These are phyloP conservation scores for Tyria jacobaeae DNA, from an alignment of 2,888 invertebrate genomes.

Conservation along the genomic window DNA sequence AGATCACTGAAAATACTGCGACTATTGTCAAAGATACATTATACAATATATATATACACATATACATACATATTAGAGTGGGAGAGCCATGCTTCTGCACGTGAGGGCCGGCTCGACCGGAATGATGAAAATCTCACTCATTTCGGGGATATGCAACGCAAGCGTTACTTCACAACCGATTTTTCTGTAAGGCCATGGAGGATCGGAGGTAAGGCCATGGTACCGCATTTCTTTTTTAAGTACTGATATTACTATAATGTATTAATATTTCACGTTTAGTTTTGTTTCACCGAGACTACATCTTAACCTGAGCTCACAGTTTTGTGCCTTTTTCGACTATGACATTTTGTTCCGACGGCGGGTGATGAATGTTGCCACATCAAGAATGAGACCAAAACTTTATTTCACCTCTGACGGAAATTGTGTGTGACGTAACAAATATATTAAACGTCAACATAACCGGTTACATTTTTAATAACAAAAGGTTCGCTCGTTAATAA, in stretches of 20 bases:
- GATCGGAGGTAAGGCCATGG: too few relatives aligned
- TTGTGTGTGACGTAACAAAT: constrained; percentile 9
- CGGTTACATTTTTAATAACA: constrained; percentile 23
- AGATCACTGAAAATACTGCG: constrained; percentile 30
- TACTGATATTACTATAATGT: not conserved
- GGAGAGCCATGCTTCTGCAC: too few relatives aligned
- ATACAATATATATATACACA: not conserved
- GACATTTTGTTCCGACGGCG: constrained; percentile 24
- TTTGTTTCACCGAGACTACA: constrained; percentile 14
- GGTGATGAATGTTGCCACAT: constrained; percentile 30
- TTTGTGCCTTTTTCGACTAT: constrained; percentile 29
- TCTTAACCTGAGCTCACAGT: constrained; percentile 29
- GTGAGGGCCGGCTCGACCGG: too few relatives aligned
- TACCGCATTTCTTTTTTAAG: too few relatives aligned
- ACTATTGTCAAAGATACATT: constrained; percentile 20
- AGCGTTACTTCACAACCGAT: too few relatives aligned
- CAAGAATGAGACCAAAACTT: constrained; percentile 26
- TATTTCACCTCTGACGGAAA: constrained; percentile 17
- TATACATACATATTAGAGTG: constrained; percentile 10
- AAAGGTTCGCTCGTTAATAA: constrained; percentile 39
- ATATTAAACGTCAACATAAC: constrained; percentile 14
- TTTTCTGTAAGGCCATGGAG: too few relatives aligned
- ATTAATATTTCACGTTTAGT: not conserved
- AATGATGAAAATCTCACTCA: too few relatives aligned
- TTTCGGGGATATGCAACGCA: too few relatives aligned